phyloP scores from a whole-genome alignment of 2,888 invertebrate genomes.

The Drosophila stalkeri region DNA sequence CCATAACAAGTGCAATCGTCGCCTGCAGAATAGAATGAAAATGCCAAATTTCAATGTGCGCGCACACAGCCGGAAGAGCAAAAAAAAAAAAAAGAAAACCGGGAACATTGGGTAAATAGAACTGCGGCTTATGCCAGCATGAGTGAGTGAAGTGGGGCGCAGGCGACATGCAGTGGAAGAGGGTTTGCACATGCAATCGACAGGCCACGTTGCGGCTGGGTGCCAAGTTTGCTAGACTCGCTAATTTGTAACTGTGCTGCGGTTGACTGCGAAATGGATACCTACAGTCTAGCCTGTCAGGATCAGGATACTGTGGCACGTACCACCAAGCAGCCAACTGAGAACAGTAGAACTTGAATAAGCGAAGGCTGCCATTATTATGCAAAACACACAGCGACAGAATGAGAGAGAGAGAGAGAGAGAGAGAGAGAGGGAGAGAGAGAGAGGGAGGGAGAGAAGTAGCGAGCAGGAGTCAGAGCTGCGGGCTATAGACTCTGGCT shows the following conservation, averaged over 20 bases:
- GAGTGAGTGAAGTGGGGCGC: background rate
- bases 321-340: constrained; percentile 16
- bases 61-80: constrained; percentile 28
- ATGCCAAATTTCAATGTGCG: constrained; percentile 44
- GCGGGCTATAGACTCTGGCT: background rate
- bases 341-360: constrained; percentile 16
- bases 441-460: no score
- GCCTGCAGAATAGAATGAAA: constrained; percentile 27
- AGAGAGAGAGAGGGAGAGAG: background rate
- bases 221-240: constrained; percentile 42
- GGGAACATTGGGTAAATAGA: constrained; percentile 5
- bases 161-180: background rate
- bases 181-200: constrained; percentile 44
- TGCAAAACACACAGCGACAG: constrained; percentile 58
- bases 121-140: constrained; percentile 25
- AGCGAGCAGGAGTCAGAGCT: no score
- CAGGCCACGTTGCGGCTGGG: constrained; percentile 38
- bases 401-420: background rate
- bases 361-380: constrained; percentile 58
- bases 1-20: constrained; percentile 42
- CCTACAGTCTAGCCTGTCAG: constrained; percentile 13
- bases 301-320: constrained; percentile 63
- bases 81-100: background rate
- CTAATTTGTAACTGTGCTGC: constrained; percentile 71
- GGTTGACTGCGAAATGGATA: constrained; percentile 51